Conservation (phyloP, 1,140 invertebrate genomes). For the Pseudomyrmex flavicornis region DNA sequence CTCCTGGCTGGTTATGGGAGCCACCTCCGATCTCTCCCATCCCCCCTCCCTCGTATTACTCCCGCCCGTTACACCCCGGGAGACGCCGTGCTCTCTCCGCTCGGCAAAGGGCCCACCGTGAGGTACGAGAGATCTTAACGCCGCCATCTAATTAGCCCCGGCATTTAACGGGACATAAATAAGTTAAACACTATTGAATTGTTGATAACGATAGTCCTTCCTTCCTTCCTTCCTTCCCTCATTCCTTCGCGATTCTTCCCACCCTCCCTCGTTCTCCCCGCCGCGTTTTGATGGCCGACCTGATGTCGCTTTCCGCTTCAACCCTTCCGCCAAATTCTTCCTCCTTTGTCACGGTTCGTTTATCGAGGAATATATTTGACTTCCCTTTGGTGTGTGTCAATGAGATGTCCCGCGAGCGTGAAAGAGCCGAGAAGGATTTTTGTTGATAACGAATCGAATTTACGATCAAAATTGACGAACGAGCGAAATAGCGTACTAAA, state of each 20-base stretch:
- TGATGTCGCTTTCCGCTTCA: slow-evolving; percentile 38
- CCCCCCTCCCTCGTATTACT: background rate
- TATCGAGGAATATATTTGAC: slow-evolving; percentile 69
- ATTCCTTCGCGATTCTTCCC: slow-evolving; percentile 29
- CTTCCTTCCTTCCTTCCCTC: slow-evolving; percentile 42
- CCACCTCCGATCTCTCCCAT: slow-evolving; percentile 54
- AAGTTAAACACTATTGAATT: slow-evolving; percentile 80
- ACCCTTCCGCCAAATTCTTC: slow-evolving; percentile 54
- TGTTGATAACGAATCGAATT: slow-evolving; percentile 10
- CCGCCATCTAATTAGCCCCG: slow-evolving; percentile 78
- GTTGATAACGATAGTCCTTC: slow-evolving; percentile 72
- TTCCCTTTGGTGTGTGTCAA: slow-evolving; percentile 31
- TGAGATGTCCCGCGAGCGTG: slow-evolving; percentile 20
- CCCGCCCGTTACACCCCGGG: slow-evolving; percentile 64
- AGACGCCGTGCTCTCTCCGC: slow-evolving; percentile 47
- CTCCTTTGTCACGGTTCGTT: slow-evolving; percentile 30
- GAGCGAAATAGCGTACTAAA: background rate
- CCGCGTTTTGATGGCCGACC: slow-evolving; percentile 26
- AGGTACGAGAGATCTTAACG: slow-evolving; percentile 72
- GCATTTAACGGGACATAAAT: slow-evolving; percentile 80
- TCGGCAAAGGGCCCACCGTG: slow-evolving; percentile 64
- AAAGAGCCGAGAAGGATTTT: slow-evolving; percentile 17
- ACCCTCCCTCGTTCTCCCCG: slow-evolving; percentile 35
- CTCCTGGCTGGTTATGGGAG: slow-evolving; percentile 74
- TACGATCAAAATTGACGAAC: background rate